Percentiles rank a stretch among this genome's conserved stretches.
These are phyloP conservation scores for Lasius fuliginosus DNA, from an alignment of 2,888 invertebrate species.

Conservation along the genomic window DNA sequence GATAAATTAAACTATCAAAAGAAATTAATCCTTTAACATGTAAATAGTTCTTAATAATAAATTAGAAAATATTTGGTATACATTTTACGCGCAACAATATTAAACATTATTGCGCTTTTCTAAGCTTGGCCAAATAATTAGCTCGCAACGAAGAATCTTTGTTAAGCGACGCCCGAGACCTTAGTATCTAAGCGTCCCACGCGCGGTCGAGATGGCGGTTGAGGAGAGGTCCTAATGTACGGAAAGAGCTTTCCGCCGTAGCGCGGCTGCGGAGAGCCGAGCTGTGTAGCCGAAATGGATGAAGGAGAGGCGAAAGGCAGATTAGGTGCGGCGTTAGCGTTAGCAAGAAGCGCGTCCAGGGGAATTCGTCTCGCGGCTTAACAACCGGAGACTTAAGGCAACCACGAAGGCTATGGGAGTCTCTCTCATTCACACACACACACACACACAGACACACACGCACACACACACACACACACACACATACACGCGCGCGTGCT, in stretches of 20 bases:
- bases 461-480: neutral
- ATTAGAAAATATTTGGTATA: neutral
- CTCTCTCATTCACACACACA: conserved; percentile 20
- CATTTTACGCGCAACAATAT: neutral
- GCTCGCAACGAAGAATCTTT: neutral
- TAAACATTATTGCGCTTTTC: neutral
- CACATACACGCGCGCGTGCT: neutral
- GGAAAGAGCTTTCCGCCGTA: conserved; percentile 71
- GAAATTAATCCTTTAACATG: neutral
- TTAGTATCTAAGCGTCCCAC: conserved; percentile 16
- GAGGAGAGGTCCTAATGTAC: conserved; percentile 65
- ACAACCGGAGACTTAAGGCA: conserved; percentile 73
- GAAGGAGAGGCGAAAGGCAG: conserved; percentile 72
- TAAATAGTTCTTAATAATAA: neutral
- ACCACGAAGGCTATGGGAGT: conserved; percentile 58
- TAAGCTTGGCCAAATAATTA: conserved; percentile 20
- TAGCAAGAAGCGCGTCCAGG: conserved; percentile 75
- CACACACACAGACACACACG: neutral
- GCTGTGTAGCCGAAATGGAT: conserved; percentile 65
- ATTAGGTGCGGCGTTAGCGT: conserved; percentile 76
- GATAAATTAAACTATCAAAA: neutral
- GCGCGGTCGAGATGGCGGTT: conserved; percentile 30
- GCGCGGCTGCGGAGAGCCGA: conserved; percentile 51
- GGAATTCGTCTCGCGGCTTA: conserved; percentile 80
- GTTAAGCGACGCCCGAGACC: conserved; percentile 6